Percentiles rank a stretch among this genome's conserved stretches.
Conservation (phyloP, 2,797 vertebrate genomes). For the Rhynchonycteris naso region DNA sequence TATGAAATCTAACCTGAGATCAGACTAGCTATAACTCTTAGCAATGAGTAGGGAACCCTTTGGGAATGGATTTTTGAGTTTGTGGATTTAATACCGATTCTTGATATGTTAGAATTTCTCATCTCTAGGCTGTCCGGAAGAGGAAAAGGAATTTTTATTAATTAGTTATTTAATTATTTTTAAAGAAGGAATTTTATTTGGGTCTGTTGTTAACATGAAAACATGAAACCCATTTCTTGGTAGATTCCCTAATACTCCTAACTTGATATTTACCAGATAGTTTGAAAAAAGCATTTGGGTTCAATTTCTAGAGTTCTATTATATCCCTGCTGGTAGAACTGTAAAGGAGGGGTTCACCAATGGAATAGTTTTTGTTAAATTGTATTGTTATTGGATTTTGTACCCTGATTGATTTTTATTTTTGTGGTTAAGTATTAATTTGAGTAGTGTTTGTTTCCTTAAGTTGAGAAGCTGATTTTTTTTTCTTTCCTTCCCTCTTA, state of each 20-base stretch:
- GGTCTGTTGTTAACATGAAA: conserved; percentile 3
- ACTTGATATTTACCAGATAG: conserved; percentile 24
- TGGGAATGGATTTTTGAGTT: conserved; percentile 44
- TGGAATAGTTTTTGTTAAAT: conserved; percentile 37
- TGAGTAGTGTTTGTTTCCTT: conserved; percentile 40
- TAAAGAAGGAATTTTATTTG: conserved; percentile 34
- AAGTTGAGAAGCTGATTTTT: neutral
- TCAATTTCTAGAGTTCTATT: neutral
- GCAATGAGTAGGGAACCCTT: neutral
- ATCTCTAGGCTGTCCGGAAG: neutral
- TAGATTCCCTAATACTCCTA: conserved; percentile 21
- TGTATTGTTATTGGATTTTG: neutral
- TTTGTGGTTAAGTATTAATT: conserved; percentile 50
- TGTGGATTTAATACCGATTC: conserved; percentile 45
- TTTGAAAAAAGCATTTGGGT: neutral
- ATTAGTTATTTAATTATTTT: no score
- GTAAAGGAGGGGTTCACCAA: neutral
- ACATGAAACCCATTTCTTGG: conserved; percentile 24
- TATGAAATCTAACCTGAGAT: neutral
- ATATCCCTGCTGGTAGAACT: neutral
- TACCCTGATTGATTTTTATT: conserved; percentile 24
- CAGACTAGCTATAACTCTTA: neutral
- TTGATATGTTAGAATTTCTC: conserved; percentile 33
- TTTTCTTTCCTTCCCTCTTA: neutral
- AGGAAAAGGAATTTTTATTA: conserved; percentile 24